Evolutionary conservation across 2,888 invertebrate species (phyloP).

Genomic region (Caenorhabditis panamensis): DNA sequence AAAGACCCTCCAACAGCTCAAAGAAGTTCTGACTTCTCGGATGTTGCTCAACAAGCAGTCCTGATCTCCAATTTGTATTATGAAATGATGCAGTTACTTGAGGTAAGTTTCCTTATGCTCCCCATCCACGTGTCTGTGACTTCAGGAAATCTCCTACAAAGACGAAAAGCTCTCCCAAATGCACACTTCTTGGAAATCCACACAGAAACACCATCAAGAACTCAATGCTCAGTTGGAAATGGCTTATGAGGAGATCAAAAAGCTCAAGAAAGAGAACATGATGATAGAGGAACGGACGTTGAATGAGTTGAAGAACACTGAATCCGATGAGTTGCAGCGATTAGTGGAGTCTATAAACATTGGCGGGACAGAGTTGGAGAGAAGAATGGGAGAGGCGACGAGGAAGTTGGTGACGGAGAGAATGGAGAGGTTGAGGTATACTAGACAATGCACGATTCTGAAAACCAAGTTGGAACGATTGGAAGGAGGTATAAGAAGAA

Average conservation of each 20-base stretch:
- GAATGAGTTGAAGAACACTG: constrained; percentile 49
- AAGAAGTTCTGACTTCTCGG: constrained; percentile 28
- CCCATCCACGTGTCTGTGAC: neutral
- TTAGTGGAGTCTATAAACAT: constrained; percentile 70
- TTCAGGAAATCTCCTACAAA: constrained; percentile 67
- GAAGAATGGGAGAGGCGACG: constrained; percentile 77
- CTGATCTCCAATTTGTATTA: constrained; percentile 73
- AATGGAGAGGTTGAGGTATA: constrained; percentile 60
- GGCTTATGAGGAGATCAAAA: constrained; percentile 64
- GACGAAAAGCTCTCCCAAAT: constrained; percentile 66
- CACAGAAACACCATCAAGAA: constrained; percentile 56
- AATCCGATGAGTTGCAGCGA: constrained; percentile 68
- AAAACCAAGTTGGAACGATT: constrained; percentile 36
- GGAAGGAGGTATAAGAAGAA: constrained; percentile 41
- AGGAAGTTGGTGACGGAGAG: constrained; percentile 72
- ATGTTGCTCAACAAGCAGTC: constrained; percentile 67
- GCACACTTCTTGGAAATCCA: constrained; percentile 49
- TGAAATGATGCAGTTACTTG: constrained; percentile 70
- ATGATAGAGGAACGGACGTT: constrained; percentile 37
- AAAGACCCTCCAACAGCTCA: neutral
- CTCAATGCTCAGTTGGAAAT: constrained; percentile 61
- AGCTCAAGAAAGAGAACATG: constrained; percentile 44
- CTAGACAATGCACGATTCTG: constrained; percentile 44
- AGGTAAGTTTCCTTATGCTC: constrained; percentile 38
- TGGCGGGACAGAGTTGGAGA: constrained; percentile 73